Evolutionary conservation across 2,113 vertebrate genomes (phyloP).

Genomic region (Neopipo cinnamomea): DNA sequence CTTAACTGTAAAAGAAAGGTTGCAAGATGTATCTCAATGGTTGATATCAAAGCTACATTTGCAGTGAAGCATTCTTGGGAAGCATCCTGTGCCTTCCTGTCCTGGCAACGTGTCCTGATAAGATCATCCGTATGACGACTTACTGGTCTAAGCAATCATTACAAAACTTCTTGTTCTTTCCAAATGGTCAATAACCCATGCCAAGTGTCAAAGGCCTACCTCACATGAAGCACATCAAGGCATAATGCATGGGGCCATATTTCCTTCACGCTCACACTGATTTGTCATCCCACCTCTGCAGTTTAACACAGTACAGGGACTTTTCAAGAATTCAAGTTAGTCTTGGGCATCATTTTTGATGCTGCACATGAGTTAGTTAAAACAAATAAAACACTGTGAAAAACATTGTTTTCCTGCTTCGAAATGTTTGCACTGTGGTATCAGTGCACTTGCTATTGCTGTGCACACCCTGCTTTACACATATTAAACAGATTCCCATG

Average conservation of each 20-base stretch:
- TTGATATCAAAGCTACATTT: neutral
- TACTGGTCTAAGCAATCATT: neutral
- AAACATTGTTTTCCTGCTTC: neutral
- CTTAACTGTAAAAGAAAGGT: neutral
- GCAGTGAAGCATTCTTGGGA: neutral
- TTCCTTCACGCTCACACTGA: neutral
- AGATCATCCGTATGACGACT: accelerated
- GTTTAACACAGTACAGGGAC: neutral
- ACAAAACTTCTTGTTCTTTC: neutral
- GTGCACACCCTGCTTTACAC: neutral
- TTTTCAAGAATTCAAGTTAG: neutral
- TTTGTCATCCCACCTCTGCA: neutral
- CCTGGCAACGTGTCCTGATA: neutral
- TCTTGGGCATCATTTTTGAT: neutral
- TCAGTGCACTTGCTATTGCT: neutral
- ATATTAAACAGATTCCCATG: neutral
- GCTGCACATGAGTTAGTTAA: neutral
- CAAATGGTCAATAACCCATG: neutral
- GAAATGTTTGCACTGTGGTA: neutral
- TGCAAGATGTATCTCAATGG: neutral
- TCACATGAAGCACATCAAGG: neutral
- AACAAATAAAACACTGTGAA: neutral
- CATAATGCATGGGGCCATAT: neutral
- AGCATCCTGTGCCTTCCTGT: neutral
- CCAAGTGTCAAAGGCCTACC: neutral